A percentile compares a stretch with the other conserved stretches of the same genome.
Conservation (phyloP, 2,888 invertebrate species). For the Rhagophthalmus giganteus region DNA sequence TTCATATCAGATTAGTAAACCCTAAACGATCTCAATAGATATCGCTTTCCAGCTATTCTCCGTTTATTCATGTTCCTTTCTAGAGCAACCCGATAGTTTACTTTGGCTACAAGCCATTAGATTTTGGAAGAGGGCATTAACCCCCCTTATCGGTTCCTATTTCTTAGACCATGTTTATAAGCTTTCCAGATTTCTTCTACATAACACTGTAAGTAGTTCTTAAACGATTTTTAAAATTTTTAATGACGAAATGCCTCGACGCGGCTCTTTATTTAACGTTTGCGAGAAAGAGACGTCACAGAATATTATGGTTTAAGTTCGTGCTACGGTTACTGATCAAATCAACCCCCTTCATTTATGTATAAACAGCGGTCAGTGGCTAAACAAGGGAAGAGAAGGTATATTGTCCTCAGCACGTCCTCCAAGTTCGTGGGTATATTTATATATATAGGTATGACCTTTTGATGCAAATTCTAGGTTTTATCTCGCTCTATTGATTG, state of each 20-base stretch:
- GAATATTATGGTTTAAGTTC: too few species aligned
- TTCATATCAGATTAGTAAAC: too few species aligned
- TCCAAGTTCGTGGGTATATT: slow-evolving; percentile 17
- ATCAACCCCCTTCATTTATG: slow-evolving; percentile 4
- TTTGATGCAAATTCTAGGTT: slow-evolving; percentile 8
- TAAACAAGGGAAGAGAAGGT: slow-evolving; percentile 6
- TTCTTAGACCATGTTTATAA: too few species aligned
- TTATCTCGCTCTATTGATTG: background rate
- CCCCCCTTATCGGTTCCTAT: background rate
- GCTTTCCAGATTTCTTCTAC: too few species aligned
- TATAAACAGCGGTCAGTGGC: slow-evolving; percentile 14
- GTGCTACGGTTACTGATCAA: slow-evolving; percentile 5
- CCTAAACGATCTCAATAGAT: too few species aligned
- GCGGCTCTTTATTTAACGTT: slow-evolving; percentile 3
- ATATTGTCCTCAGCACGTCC: slow-evolving; percentile 5
- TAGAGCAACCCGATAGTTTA: background rate
- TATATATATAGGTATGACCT: too few species aligned
- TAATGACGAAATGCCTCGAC: too few species aligned
- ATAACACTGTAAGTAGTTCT: too few species aligned
- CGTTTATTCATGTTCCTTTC: background rate
- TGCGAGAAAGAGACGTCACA: too few species aligned
- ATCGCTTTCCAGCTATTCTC: background rate
- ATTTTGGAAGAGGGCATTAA: background rate
- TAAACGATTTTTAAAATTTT: too few species aligned
- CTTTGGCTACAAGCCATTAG: slow-evolving; percentile 1